phyloP scores from a whole-genome alignment of 2,113 vertebrate genomes.

The Apaloderma vittatum region DNA sequence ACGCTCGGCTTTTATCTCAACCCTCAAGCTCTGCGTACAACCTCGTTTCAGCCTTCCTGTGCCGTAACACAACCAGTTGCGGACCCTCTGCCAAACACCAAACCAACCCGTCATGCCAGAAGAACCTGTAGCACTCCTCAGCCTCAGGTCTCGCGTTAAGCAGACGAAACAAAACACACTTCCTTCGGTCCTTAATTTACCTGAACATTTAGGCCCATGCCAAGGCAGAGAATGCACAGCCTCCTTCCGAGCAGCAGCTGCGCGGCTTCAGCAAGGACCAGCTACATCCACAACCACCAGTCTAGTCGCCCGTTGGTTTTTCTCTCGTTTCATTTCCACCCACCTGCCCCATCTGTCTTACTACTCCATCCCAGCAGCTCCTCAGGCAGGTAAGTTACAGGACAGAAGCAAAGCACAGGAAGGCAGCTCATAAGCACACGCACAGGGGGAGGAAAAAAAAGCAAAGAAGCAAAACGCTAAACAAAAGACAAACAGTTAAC shows the following conservation, averaged over 20 bases:
- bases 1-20: neutral
- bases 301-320: neutral
- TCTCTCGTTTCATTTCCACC: neutral
- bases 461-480: neutral
- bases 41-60: neutral
- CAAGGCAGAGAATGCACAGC: fast-evolving
- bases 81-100: neutral
- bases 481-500: conserved; percentile 35
- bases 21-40: neutral
- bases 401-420: neutral
- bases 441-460: neutral
- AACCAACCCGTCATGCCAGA: neutral
- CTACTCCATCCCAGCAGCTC: neutral
- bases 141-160: fast-evolving
- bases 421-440: neutral
- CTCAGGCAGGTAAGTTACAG: neutral
- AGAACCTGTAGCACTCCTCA: neutral
- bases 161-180: fast-evolving
- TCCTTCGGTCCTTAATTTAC: fast-evolving
- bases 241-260: neutral
- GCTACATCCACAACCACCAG: fast-evolving
- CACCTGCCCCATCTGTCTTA: neutral
- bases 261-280: fast-evolving
- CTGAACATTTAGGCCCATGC: fast-evolving
- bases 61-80: fast-evolving